A percentile compares a stretch with the other conserved stretches of the same genome.
Conservation (phyloP, 2,113 vertebrate species). For the Phalacrocorax aristotelis region DNA sequence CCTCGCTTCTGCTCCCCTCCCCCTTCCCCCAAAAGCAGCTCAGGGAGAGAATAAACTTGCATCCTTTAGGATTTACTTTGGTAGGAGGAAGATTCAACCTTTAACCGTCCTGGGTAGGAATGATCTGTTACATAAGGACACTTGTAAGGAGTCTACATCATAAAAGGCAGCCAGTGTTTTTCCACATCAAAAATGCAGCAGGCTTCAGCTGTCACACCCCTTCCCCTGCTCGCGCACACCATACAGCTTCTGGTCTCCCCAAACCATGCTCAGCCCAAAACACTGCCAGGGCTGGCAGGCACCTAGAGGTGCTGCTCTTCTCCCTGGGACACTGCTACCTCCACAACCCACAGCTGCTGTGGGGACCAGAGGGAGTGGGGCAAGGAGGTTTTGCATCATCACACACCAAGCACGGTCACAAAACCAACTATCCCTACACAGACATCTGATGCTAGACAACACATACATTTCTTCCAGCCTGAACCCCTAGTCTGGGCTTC, state of each 20-base stretch:
- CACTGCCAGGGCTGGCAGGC: not conserved
- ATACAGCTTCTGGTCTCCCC: not conserved
- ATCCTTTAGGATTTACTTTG: conserved; percentile 18
- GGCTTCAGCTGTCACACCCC: not conserved
- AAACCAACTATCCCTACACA: not conserved
- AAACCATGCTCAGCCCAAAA: not conserved
- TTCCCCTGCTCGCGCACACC: not conserved
- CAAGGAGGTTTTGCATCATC: not conserved
- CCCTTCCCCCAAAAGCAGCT: not conserved
- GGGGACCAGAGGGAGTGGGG: not conserved
- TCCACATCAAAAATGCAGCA: not conserved
- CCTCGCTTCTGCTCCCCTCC: not conserved
- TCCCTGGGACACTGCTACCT: not conserved
- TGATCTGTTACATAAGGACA: not conserved
- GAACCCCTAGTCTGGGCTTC: not conserved
- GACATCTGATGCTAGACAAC: not conserved
- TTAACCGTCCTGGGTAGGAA: not conserved
- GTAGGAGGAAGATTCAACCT: not conserved
- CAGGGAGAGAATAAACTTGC: not conserved
- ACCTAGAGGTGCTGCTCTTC: not conserved
- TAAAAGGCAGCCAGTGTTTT: not conserved
- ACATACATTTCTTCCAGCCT: not conserved
- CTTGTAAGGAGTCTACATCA: not conserved
- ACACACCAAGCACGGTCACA: not conserved
- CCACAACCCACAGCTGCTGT: not conserved